These are phyloP conservation scores for Petromus typicus DNA, from an alignment of 2,113 vertebrate genomes.

Conservation along the genomic window DNA sequence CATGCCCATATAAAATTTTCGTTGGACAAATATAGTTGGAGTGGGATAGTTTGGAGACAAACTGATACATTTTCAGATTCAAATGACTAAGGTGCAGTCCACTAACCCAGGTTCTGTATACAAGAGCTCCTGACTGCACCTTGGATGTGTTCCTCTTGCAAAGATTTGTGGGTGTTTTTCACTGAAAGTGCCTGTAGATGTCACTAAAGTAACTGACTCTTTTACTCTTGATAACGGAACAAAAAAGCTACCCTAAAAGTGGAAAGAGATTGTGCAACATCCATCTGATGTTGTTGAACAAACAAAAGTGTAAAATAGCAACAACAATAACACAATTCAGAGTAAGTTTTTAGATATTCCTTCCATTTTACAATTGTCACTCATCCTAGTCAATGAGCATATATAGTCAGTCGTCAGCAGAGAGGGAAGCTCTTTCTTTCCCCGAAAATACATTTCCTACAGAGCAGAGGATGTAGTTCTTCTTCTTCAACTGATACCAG, in stretches of 20 bases:
- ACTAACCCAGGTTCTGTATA: not conserved
- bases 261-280: not conserved
- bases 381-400: not conserved
- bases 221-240: not conserved
- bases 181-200: slow-evolving; percentile 72
- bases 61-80: not conserved
- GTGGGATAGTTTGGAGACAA: not conserved
- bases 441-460: not conserved
- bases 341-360: not conserved
- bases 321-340: not conserved
- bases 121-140: not conserved
- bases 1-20: not conserved
- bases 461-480: not conserved
- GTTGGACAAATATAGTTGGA: not conserved
- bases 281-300: not conserved
- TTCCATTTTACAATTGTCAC: not conserved
- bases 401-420: not conserved
- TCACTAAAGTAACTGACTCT: slow-evolving; percentile 71
- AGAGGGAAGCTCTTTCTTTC: not conserved
- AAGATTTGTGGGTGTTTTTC: slow-evolving; percentile 56
- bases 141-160: not conserved
- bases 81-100: not conserved
- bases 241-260: not conserved
- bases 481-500: not conserved
- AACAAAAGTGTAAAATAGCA: not conserved